phyloP scores from a whole-genome alignment of 2,888 invertebrate genomes.

The Troilus luridus region DNA sequence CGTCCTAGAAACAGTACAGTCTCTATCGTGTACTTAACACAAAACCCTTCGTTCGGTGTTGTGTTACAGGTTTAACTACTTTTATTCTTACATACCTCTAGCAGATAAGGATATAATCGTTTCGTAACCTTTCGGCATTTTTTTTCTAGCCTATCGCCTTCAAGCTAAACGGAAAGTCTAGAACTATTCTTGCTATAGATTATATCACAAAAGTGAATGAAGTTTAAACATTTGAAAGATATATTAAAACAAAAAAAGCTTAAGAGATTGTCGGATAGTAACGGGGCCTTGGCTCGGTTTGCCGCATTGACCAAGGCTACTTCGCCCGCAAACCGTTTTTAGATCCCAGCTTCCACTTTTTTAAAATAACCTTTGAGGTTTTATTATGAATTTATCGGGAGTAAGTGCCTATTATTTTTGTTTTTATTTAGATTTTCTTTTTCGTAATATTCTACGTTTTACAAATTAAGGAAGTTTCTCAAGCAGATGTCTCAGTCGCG shows the following conservation, averaged over 20 bases:
- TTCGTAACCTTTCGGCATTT: too few species aligned
- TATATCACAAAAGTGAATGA: background rate
- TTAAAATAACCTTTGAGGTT: slow-evolving; percentile 46
- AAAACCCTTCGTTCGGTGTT: too few species aligned
- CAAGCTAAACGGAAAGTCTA: too few species aligned
- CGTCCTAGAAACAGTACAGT: too few species aligned
- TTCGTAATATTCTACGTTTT: background rate
- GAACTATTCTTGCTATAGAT: background rate
- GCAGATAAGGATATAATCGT: too few species aligned
- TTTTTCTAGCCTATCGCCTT: too few species aligned
- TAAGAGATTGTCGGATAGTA: background rate
- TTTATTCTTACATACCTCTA: too few species aligned
- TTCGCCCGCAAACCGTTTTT: background rate
- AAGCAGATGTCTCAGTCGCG: background rate
- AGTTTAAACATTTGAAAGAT: background rate
- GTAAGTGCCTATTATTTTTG: slow-evolving; percentile 13
- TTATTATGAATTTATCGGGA: slow-evolving; percentile 24
- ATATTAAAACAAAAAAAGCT: background rate
- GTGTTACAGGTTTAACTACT: too few species aligned
- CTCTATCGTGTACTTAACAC: too few species aligned
- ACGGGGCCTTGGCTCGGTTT: background rate
- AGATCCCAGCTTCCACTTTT: background rate
- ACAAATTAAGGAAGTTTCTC: background rate
- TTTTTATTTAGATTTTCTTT: background rate
- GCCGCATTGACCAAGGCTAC: slow-evolving; percentile 8